Base-by-base conservation (phyloP, 2,113 vertebrate species). In the Pipa parva region DNA sequence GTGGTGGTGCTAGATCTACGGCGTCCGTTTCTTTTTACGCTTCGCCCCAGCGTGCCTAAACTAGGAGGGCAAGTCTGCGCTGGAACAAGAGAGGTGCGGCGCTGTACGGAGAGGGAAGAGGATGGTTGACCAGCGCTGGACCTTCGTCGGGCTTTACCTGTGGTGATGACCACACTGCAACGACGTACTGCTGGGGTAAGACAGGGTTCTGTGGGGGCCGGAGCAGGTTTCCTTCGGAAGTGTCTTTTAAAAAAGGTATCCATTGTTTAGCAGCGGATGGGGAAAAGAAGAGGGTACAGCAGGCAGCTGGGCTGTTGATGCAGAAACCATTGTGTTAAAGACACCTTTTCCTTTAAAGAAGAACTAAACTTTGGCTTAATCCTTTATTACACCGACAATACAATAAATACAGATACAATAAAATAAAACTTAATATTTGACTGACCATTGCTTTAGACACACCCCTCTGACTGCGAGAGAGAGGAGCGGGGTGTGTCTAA, bases 171-270 rank as follows among this genome's bases (percentile, higher is more conserved):
- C 0, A 63, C 21, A 0, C 82, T 79, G 59, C 63, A 28, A 2
- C 63, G 63, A 54, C 71, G 66, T 26, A 24, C 52, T 69, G 48
- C 55, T 70, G 58, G 52, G 60, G 70, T 1, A 56, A 26, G 42
- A 4, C 18, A 13, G n/a, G 57, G 56, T 74, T 75, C 2, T 4
- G 48, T 17, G 20, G 56, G 46, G 15, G 57, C 73, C 15, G 73
- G 59, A 0, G 1, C 67, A 1, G 54, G 67, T 76, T 90, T 87
- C 76, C 76, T 22, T 59, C 79, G 78, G 42, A 97, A 96, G 69
- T 89, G 94, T 28, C 85, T 87, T 61, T 85, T 87, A 73, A 96
- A 92, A 81, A 97, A 97, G 28, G 82, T 85, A 70, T 95, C 92
- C 94, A 97, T 96, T 56, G 28, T 46, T 25, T 33, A 17, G 25